These are phyloP conservation scores for Pygocentrus nattereri DNA, from an alignment of 2,797 vertebrate genomes.

Conservation along the genomic window DNA sequence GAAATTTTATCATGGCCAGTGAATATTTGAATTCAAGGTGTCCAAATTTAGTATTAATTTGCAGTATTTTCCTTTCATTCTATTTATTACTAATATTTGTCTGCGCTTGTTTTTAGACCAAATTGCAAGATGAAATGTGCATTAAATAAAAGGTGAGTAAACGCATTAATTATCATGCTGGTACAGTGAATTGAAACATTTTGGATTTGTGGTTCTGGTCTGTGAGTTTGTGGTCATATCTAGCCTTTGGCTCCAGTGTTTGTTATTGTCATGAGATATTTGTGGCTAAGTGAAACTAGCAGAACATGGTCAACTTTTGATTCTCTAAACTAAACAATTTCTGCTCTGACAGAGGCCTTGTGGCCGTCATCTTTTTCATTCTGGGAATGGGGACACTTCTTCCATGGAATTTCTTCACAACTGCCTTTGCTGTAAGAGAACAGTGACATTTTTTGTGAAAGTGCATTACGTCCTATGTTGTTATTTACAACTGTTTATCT, in stretches of 20 bases:
- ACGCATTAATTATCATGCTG: neutral
- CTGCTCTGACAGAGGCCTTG: slow-evolving; percentile 53
- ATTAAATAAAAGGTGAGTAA: slow-evolving; percentile 23
- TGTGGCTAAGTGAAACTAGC: neutral
- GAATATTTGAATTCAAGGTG: neutral
- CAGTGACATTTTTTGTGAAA: neutral
- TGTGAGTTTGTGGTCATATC: no score
- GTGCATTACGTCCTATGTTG: no score
- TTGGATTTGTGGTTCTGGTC: neutral
- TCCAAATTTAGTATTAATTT: no score
- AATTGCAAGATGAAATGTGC: neutral
- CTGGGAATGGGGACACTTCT: slow-evolving; percentile 85
- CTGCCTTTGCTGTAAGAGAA: slow-evolving; percentile 79
- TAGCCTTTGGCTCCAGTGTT: neutral
- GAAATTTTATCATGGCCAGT: no score
- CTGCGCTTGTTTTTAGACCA: neutral
- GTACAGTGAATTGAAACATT: neutral
- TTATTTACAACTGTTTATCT: neutral
- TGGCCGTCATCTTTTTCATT: slow-evolving; percentile 82
- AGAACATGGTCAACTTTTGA: neutral
- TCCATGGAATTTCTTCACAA: slow-evolving; percentile 92
- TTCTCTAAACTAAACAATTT: neutral
- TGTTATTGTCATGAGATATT: neutral
- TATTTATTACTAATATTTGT: slow-evolving; percentile 2
- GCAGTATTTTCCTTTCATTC: no score